Conservation (phyloP, 2,113 vertebrate species). For the Carassius auratus region DNA sequence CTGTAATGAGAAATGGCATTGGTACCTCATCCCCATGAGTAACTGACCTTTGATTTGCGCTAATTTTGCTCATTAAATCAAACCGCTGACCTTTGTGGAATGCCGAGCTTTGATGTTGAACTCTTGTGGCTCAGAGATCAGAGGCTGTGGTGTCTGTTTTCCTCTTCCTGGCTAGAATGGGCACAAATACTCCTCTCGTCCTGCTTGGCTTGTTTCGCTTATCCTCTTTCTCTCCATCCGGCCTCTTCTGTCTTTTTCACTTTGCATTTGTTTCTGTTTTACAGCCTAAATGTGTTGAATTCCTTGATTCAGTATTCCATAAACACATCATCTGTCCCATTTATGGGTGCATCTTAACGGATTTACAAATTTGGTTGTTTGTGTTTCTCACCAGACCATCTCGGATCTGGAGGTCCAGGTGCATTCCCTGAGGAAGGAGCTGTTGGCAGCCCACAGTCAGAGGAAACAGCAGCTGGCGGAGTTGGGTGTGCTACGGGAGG, state of each 20-base stretch:
- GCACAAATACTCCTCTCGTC: constrained; percentile 26
- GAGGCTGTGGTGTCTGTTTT: constrained; percentile 49
- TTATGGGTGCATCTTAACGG: neutral
- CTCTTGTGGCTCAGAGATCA: constrained; percentile 54
- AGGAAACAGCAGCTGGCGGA: constrained; percentile 86
- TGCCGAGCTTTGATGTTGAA: constrained; percentile 61
- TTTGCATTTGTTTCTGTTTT: neutral
- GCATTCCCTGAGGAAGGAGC: constrained; percentile 80
- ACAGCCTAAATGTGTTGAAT: neutral
- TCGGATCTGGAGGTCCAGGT: constrained; percentile 82
- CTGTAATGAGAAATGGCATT: constrained; percentile 46
- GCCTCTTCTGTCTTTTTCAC: neutral
- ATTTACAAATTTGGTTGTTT: neutral
- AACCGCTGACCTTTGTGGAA: constrained; percentile 63
- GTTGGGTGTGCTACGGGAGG: constrained; percentile 78
- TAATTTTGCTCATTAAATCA: constrained; percentile 65
- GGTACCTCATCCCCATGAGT: constrained; percentile 45
- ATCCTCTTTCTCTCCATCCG: neutral
- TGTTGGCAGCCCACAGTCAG: constrained; percentile 76
- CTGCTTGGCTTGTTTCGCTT: constrained; percentile 25
- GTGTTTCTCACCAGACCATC: constrained; percentile 74
- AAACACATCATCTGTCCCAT: neutral
- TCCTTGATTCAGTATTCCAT: constrained; percentile 1
- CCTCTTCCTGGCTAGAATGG: constrained; percentile 34
- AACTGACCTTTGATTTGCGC: constrained; percentile 62